Base-by-base conservation (phyloP, 2,888 invertebrate genomes). In the Agrochola lychnidis region DNA sequence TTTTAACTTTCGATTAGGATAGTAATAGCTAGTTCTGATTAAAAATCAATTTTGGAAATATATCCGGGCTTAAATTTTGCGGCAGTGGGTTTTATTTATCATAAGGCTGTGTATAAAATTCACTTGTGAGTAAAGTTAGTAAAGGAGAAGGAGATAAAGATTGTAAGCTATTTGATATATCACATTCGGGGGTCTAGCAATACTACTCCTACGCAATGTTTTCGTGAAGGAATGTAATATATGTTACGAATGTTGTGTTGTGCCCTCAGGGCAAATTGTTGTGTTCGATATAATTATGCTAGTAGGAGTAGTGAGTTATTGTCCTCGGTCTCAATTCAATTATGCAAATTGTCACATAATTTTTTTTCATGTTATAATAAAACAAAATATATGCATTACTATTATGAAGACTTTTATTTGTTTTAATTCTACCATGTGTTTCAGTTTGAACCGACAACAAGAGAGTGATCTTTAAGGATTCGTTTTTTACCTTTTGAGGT, bases 351-450 rank as follows among this genome's bases (percentile, higher is more conserved):
- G 94, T 95, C 95, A 94, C 94, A 92, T 94, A 93, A 92, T 93
- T 95, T 95, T 94, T 96, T 96, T 95, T 93, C 95, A 95, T 96
- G 96, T 96, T 94, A 94, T 94, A 94, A 93, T 94, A 94, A 95
- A 95, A 94, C 92, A 93, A 92, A 94, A 95, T 96, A 96, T 96
- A 95, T 93, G 94, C 95, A 95, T 95, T 94, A 94, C 95, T 94
- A 95, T 93, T 91, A 92, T 76, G 71, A 70, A 76, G 82, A 83
- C 76, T 94, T 94, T 94, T 87, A 89, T 92, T 94, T 51, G 30
- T 30, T 48, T 48, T 51, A 51, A 22, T 51, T 36, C 14, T 30
- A 48, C 30, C 30, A 25, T 30, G 30, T 61, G 16, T 12, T 30
- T 30, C 30, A 30, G 30, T 30, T 19, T 25, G 1, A 5, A 25